A percentile compares a stretch with the other conserved stretches of the same genome.
Conservation (phyloP, 2,888 invertebrate species). For the Ormyrus thymus region DNA sequence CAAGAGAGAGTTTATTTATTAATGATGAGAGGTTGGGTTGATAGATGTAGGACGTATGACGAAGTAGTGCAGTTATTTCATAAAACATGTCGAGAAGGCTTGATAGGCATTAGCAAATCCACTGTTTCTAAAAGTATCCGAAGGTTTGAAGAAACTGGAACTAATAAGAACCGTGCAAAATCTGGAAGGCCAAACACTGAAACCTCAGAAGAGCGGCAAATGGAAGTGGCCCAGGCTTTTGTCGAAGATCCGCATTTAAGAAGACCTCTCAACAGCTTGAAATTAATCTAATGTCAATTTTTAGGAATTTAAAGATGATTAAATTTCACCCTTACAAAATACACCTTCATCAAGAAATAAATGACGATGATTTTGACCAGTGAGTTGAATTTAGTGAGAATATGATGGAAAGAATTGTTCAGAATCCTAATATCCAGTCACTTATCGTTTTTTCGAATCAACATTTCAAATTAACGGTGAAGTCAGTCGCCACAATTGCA, state of each 20-base stretch:
- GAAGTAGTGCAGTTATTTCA: neutral
- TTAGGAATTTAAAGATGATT: no score
- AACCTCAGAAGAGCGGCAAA: neutral
- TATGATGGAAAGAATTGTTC: slow-evolving; percentile 13
- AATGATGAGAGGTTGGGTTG: slow-evolving; percentile 37
- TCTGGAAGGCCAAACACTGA: neutral
- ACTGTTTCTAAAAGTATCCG: no score
- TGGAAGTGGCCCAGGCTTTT: neutral
- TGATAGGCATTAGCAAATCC: no score
- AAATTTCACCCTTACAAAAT: no score
- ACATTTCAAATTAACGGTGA: slow-evolving; percentile 61
- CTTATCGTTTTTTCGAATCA: slow-evolving; percentile 58
- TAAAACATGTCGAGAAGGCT: no score
- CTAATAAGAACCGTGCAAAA: neutral
- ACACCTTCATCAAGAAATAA: no score
- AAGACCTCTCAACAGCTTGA: no score
- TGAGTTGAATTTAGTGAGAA: neutral
- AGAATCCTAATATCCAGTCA: slow-evolving; percentile 43
- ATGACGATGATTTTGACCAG: no score
- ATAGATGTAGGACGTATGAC: neutral
- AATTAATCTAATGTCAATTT: no score
- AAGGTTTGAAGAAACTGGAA: slow-evolving; percentile 1
- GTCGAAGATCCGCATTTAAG: neutral
- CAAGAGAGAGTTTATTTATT: slow-evolving; percentile 27
- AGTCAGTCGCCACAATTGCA: slow-evolving; percentile 62